Evolutionary conservation across 2,797 vertebrate species (phyloP).

Genomic region (Pteronotus mesoamericanus): DNA sequence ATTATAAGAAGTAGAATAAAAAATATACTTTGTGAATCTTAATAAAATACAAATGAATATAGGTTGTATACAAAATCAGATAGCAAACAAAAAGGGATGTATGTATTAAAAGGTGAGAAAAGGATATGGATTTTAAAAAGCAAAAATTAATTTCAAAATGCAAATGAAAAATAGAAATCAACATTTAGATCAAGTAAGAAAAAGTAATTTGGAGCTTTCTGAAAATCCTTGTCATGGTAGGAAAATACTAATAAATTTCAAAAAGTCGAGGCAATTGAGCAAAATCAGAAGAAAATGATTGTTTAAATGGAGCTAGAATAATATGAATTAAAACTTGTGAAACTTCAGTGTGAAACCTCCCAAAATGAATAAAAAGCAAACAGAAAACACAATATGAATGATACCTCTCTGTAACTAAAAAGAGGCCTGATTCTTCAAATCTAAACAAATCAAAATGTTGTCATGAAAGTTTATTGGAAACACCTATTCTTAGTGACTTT

Average conservation of each 20-base stretch:
- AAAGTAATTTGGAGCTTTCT: neutral
- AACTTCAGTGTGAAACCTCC: neutral
- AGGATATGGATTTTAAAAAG: neutral
- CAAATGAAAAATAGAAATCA: neutral
- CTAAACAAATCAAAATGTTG: neutral
- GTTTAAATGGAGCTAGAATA: neutral
- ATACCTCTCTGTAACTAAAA: neutral
- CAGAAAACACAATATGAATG: neutral
- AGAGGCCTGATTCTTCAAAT: neutral
- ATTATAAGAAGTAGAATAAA: neutral
- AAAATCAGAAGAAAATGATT: neutral
- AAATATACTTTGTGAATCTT: neutral
- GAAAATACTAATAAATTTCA: neutral
- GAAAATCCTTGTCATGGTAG: neutral
- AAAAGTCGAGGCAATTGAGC: neutral
- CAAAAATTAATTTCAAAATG: neutral
- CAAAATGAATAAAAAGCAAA: neutral
- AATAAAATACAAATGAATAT: neutral
- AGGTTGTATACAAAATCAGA: neutral
- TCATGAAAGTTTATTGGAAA: neutral
- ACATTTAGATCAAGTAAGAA: neutral
- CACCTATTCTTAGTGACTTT: neutral
- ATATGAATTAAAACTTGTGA: neutral
- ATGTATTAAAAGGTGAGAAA: neutral
- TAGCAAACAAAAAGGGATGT: neutral